Evolutionary conservation across 2,797 vertebrate species (phyloP).

Genomic region (Zenarchopterus dispar): DNA sequence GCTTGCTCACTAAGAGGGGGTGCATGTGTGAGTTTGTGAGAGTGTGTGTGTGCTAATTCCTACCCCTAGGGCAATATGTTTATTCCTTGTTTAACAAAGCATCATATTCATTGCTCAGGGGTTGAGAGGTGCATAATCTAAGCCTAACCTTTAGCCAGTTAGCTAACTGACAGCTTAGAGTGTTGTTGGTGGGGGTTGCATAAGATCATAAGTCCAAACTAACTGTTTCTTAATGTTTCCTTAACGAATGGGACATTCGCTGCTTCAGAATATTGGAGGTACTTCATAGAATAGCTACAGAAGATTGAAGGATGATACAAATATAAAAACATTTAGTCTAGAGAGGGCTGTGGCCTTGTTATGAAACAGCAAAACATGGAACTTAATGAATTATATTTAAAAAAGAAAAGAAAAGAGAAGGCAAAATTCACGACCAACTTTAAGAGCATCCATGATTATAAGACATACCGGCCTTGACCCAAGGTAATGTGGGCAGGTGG

Average conservation of each 20-base stretch:
- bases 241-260: slow-evolving; percentile 41
- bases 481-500: slow-evolving; percentile 50
- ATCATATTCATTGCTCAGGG: slow-evolving; percentile 87
- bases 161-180: slow-evolving; percentile 83
- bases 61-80: slow-evolving; percentile 87
- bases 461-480: slow-evolving; percentile 40
- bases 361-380: slow-evolving; percentile 47
- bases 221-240: slow-evolving; percentile 75
- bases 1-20: slow-evolving; percentile 71
- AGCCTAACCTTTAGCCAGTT: slow-evolving; percentile 85
- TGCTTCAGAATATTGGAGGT: slow-evolving; percentile 14
- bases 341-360: slow-evolving; percentile 47
- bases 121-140: slow-evolving; percentile 86
- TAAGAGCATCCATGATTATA: slow-evolving; percentile 39
- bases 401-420: slow-evolving; percentile 46
- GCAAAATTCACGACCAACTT: slow-evolving; percentile 44
- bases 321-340: slow-evolving; percentile 41
- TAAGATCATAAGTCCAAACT: slow-evolving; percentile 71
- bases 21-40: slow-evolving; percentile 22
- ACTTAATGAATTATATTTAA: slow-evolving; percentile 51
- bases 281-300: not conserved
- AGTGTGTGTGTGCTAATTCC: slow-evolving; percentile 72
- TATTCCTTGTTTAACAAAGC: slow-evolving; percentile 90
- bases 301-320: slow-evolving; percentile 20
- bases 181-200: slow-evolving; percentile 64